Percentiles rank a stretch among this genome's conserved stretches.
phyloP scores from a whole-genome alignment of 2,797 vertebrate species.

The Fistularia commersonii region DNA sequence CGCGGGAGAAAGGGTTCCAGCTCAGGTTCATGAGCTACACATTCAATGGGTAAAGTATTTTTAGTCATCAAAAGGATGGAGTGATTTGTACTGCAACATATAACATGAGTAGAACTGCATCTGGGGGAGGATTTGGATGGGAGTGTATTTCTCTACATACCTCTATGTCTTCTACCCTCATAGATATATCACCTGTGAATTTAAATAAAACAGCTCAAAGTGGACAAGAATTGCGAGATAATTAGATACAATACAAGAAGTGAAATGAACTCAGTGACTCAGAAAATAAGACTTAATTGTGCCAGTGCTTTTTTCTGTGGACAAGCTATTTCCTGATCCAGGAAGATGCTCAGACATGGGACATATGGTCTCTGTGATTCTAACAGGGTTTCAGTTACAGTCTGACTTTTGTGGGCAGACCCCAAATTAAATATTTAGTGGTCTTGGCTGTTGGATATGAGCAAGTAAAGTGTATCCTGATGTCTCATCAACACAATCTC shows the following conservation, averaged over 20 bases:
- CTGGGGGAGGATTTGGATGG: background rate
- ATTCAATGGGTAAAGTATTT: background rate
- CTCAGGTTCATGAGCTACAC: constrained; percentile 69
- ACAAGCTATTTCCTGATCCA: constrained; percentile 1
- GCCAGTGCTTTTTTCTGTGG: too few relatives aligned
- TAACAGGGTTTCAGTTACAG: constrained; percentile 37
- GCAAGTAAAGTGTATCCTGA: constrained; percentile 14
- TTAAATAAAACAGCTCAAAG: constrained; percentile 1
- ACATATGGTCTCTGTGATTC: constrained; percentile 26
- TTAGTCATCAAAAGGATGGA: too few relatives aligned
- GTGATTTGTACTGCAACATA: background rate
- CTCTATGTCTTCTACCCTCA: constrained; percentile 58
- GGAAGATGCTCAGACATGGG: constrained; percentile 23
- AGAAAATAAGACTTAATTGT: background rate
- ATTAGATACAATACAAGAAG: background rate
- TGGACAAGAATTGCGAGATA: background rate
- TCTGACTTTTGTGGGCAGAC: constrained; percentile 18
- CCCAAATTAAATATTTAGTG: constrained; percentile 44
- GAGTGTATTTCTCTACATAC: constrained; percentile 19
- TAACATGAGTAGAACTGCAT: background rate
- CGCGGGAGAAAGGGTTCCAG: constrained; percentile 73
- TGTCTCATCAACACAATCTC: constrained; percentile 10
- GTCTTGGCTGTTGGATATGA: constrained; percentile 19
- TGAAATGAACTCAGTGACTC: background rate
- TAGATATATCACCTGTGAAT: constrained; percentile 60